A percentile compares a stretch with the other conserved stretches of the same genome.
Conservation (phyloP, 2,888 invertebrate species). For the Lymantria dispar region DNA sequence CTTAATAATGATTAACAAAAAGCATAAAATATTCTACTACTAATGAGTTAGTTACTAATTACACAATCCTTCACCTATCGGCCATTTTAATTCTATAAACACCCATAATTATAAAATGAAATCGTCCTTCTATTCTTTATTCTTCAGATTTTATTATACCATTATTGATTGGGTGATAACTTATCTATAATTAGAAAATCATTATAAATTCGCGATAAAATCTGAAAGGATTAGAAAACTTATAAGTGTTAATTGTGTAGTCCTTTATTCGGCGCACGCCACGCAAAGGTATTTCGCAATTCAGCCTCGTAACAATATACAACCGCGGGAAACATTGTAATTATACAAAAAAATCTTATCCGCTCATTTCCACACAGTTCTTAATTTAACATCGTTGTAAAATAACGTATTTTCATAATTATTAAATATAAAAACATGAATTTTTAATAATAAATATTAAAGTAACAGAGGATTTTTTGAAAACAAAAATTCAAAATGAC, state of each 20-base stretch:
- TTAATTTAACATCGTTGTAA: constrained; percentile 23
- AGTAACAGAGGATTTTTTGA: background rate
- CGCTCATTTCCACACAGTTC: constrained; percentile 46
- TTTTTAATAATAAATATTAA: background rate
- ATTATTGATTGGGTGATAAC: too few relatives aligned
- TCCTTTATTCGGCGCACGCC: constrained; percentile 2
- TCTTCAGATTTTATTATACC: too few relatives aligned
- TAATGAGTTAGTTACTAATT: too few relatives aligned
- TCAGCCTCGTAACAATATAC: constrained; percentile 47
- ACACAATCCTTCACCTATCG: too few relatives aligned
- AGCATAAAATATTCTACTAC: too few relatives aligned
- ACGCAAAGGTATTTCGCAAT: constrained; percentile 40
- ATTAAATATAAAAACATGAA: background rate
- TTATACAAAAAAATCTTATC: constrained; percentile 60
- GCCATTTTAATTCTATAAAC: too few relatives aligned
- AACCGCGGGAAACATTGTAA: constrained; percentile 58
- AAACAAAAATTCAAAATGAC: constrained; percentile 30
- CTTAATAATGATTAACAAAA: too few relatives aligned
- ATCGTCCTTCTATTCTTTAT: too few relatives aligned
- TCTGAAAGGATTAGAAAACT: constrained; percentile 5
- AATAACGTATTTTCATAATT: constrained; percentile 25
- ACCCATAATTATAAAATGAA: too few relatives aligned
- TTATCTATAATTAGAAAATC: background rate
- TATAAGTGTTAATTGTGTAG: constrained; percentile 6
- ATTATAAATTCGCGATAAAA: background rate